Base-by-base conservation (phyloP, 2,113 vertebrate genomes). In the Melanostigma gelatinosum region DNA sequence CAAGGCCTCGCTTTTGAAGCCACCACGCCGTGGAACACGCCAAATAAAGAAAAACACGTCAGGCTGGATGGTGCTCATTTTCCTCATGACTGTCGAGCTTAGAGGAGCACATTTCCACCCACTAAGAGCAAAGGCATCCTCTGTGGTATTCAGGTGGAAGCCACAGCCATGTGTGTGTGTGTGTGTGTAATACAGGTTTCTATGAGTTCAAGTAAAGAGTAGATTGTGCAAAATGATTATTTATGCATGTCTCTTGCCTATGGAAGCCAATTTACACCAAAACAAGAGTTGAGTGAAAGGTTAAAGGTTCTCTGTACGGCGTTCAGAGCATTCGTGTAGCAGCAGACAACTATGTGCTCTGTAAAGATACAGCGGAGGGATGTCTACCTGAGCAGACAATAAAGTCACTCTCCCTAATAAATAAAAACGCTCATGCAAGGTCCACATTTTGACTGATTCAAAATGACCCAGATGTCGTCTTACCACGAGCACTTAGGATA, bases 1-100 rank as follows among this genome's bases (percentile, higher is more conserved):
- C 69, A 79, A 79, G 67, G 48, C 61, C 54, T 68, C n/a, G 34
- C 60, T 77, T 85, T 62, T 60, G 72, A 80, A 84, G 73, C 72
- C 67, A 72, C 63, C 38, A 0, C 36, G 34, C 46, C 61, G 6
- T 76, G 66, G 75, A 66, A 65, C 61, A 50, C 18, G 38, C 63
- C 63, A 50, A 36, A 44, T 69, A 72, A 83, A 84, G 62, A 71
- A 46, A 27, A 34, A 74, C 84, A 48, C 15, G 65, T 34, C 55
- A 4, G 68, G 50, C 46, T 6, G 79, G 64, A 66, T 82, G 75
- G 32, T 77, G 72, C 32, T 79, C 77, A 71, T 87, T 74, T 74
- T 80, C 54, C 61, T 40, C 32, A 44, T 57, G 67, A 44, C 60
- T 24, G 64, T 44, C 24, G 69, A 77, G 20, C 20, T 27, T 20